Conservation (phyloP, 1,140 invertebrate genomes). For the Prorops nasuta region DNA sequence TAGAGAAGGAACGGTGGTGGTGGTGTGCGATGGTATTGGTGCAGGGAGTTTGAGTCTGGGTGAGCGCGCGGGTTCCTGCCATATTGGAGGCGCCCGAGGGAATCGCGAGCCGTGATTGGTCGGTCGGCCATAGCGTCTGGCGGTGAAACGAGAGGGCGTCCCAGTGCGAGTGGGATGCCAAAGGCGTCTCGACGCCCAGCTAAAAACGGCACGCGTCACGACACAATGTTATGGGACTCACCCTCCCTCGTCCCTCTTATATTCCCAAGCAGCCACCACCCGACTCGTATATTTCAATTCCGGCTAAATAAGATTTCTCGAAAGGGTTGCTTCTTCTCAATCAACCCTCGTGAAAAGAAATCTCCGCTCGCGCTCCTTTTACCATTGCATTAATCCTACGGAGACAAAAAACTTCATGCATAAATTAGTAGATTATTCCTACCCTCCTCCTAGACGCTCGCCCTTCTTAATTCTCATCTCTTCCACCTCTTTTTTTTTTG, state of each 20-base stretch:
- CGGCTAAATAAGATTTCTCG: background rate
- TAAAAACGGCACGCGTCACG: constrained; percentile 52
- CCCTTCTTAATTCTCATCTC: no score
- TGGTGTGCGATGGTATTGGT: background rate
- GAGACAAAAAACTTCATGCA: no score
- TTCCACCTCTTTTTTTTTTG: no score
- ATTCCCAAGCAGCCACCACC: background rate
- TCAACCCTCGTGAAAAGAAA: constrained; percentile 19
- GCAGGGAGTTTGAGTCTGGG: constrained; percentile 5
- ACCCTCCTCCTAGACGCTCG: no score
- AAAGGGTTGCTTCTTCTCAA: constrained; percentile 20
- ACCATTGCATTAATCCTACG: no score
- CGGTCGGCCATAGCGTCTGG: constrained; percentile 30
- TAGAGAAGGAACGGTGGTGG: no score
- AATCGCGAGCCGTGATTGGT: constrained; percentile 41
- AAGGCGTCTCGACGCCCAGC: constrained; percentile 45
- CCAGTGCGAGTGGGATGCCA: constrained; percentile 29
- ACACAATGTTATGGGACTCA: constrained; percentile 32
- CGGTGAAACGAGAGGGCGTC: constrained; percentile 35
- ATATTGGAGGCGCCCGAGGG: constrained; percentile 44
- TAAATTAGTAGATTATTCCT: no score
- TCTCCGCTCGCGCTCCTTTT: constrained; percentile 8
- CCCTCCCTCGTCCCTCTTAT: constrained; percentile 13
- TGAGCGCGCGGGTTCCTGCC: constrained; percentile 40
- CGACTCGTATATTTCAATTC: constrained; percentile 11